phyloP scores from a whole-genome alignment of 2,888 invertebrate genomes.

The Yponomeuta plumbellus region DNA sequence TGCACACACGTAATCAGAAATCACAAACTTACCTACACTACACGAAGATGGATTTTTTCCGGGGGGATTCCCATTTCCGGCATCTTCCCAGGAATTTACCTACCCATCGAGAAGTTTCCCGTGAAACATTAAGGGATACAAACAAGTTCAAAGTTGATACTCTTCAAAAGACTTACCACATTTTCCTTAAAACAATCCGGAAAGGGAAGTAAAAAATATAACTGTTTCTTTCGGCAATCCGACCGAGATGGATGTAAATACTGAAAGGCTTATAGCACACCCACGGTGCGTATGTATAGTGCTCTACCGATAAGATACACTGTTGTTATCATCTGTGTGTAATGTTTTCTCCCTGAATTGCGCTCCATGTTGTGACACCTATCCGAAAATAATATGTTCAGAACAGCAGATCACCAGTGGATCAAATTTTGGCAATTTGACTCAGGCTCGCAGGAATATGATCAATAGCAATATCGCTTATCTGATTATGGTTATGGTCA shows the following conservation, averaged over 20 bases:
- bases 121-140: too few species aligned
- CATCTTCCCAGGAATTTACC: too few species aligned
- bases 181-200: background rate
- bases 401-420: background rate
- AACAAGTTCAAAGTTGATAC: background rate
- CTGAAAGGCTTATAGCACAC: background rate
- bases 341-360: constrained; percentile 42
- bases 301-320: background rate
- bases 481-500: too few species aligned
- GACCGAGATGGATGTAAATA: background rate
- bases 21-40: too few species aligned
- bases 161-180: background rate
- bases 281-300: background rate
- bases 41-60: too few species aligned
- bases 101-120: too few species aligned
- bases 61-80: too few species aligned
- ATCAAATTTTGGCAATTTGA: too few species aligned
- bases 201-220: background rate
- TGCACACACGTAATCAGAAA: too few species aligned
- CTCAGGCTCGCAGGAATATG: too few species aligned
- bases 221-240: background rate
- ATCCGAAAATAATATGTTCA: background rate
- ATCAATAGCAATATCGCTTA: too few species aligned
- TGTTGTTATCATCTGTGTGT: background rate
- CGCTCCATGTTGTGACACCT: background rate